Percentiles rank a stretch among this genome's conserved stretches.
phyloP scores from a whole-genome alignment of 2,113 vertebrate species.

The Lamprotornis superbus region DNA sequence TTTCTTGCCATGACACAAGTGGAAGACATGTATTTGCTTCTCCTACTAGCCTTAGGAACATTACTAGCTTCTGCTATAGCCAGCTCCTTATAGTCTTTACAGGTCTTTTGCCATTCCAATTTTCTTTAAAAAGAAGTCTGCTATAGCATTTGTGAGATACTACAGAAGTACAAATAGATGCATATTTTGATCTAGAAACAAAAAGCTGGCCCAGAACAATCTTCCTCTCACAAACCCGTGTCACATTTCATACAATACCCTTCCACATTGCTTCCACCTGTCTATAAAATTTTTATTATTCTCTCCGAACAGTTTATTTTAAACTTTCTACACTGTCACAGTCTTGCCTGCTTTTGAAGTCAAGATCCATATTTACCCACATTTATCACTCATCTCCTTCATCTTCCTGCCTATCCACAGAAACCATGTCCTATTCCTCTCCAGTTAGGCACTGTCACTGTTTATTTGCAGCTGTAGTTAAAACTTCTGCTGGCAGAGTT shows the following conservation, averaged over 20 bases:
- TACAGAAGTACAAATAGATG: not conserved
- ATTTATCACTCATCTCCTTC: not conserved
- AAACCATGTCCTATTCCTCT: not conserved
- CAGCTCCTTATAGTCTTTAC: not conserved
- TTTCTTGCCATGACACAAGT: not conserved
- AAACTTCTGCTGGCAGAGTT: not conserved
- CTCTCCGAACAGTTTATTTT: not conserved
- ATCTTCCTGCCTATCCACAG: not conserved
- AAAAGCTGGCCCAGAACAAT: not conserved
- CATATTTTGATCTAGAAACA: not conserved
- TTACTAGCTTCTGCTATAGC: not conserved
- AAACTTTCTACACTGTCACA: not conserved
- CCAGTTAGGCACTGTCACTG: too few species aligned
- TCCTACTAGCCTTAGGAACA: not conserved
- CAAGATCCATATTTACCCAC: not conserved
- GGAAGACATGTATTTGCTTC: not conserved
- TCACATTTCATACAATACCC: not conserved
- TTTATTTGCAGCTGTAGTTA: not conserved
- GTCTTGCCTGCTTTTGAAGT: not conserved
- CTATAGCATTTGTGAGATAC: not conserved
- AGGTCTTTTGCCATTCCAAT: not conserved
- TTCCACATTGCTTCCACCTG: not conserved
- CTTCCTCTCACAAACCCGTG: fast-evolving
- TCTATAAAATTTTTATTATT: not conserved
- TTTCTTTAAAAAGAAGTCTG: not conserved